Base-by-base conservation (phyloP, 2,797 vertebrate species). In the Lophotriccus pileatus region DNA sequence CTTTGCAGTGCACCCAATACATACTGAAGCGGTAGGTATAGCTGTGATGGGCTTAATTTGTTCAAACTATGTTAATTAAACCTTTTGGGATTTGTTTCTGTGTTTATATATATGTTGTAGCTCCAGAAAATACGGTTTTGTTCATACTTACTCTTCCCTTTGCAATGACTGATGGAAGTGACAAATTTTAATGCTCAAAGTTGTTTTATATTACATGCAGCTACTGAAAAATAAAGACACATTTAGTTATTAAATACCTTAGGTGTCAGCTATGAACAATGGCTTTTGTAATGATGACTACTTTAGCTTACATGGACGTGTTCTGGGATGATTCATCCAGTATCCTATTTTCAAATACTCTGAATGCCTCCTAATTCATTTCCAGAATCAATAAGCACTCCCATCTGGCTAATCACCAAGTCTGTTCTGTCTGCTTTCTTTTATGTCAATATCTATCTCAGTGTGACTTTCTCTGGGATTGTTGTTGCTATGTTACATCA, bases 1-100 rank as follows among this genome's bases (percentile, higher is more conserved):
- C 69, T 99, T 99, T 95, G 99, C 99, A 30, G 99, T 99, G 55
- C 99, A 99, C 89, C 99, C 99, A 76, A 97, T 99, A 97, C 99
- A 99, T 96, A 99, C 99, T 11, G 99, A 99, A 97, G 99, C 99
- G 52, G 99, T 99, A 98, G 98, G 99, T 99, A 93, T 70, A 77
- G 53, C 30, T 94, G 9, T 53, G 22, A 68, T 43, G 20, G 39
- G 7, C 59, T 24, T 76, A 20, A 73, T 84, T 52, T 52, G 24
- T 80, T 89, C 4, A 8, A 85, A 14, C 25, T 87, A 7, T 68
- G 25, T 73, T 80, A 72, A 56, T 55, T 69, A 58, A 66, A 43
- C 36, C 44, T 66, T 3, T 3, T 30, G 22, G 2, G 7, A 1
- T 49, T 69, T 84, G 1, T 56, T 8, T 62, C 4, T 76, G 4